Percentiles rank a stretch among this genome's conserved stretches.
phyloP scores from a whole-genome alignment of 30 jellyfish, hydroid and myxozoan genomes.

The Hydractinia symbiolongicarpus region DNA sequence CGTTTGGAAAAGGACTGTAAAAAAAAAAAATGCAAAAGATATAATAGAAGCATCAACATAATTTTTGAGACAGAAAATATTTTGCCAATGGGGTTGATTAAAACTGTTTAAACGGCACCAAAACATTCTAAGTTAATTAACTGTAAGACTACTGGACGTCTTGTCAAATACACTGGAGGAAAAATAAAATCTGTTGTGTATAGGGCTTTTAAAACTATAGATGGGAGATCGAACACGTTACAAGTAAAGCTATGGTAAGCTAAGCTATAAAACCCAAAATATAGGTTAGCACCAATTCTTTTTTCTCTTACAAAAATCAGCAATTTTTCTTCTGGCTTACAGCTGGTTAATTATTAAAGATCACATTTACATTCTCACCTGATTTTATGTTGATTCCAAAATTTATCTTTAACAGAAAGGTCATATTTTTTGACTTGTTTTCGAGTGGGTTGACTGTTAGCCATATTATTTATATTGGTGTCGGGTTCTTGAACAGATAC shows the following conservation, averaged over 20 bases:
- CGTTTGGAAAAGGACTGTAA: slow-evolving; percentile 89
- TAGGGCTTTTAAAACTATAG: too few relatives aligned
- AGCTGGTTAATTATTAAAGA: background rate
- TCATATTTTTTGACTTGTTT: slow-evolving; percentile 75
- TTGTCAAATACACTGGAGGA: too few relatives aligned
- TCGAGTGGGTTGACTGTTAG: slow-evolving; percentile 6
- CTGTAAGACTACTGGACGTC: too few relatives aligned
- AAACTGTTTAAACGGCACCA: too few relatives aligned
- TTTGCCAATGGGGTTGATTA: too few relatives aligned
- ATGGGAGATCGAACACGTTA: too few relatives aligned
- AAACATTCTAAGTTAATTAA: too few relatives aligned
- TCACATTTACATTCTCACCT: slow-evolving; percentile 43
- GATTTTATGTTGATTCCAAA: slow-evolving; percentile 85
- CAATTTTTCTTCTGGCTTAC: background rate
- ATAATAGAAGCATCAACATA: too few relatives aligned
- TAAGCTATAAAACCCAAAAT: too few relatives aligned
- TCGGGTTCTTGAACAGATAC: slow-evolving; percentile 65
- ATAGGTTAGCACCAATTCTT: background rate
- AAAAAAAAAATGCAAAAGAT: background rate
- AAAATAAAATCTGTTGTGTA: too few relatives aligned
- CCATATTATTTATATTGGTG: background rate
- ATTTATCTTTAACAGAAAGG: slow-evolving; percentile 65
- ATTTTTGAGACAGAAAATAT: too few relatives aligned
- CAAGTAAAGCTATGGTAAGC: too few relatives aligned
- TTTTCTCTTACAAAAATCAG: background rate